Evolutionary conservation across 2,797 vertebrate species (phyloP), one percentile per base, ranked within the genome.

Genomic region (Urosaurus nigricauda): DNA sequence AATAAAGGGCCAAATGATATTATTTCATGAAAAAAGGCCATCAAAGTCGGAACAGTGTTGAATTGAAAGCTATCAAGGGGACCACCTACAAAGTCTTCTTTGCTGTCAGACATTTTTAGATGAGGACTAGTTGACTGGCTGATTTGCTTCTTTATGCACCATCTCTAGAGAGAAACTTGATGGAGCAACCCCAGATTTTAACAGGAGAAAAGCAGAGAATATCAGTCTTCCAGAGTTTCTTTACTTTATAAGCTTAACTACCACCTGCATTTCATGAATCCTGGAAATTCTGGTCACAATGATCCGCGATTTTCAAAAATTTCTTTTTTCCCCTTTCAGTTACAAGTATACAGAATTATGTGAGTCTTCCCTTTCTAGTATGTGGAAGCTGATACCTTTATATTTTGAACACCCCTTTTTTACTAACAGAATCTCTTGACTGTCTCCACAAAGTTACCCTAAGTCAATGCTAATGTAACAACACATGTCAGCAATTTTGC

Each of bases 21-120:
- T 77, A 73, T 63, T 89, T 74, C 53, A 82, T 81, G n/a, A 37
- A 75, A 65, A 82, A 40, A 74, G 17, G 29, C 70, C 75, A 82
- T 81, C 56, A 68, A 77, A 70, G 43, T n/a, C n/a, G 3, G 65
- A 65, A 47, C 74, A 85, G 16, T 7, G 21, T 24, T 79, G 35
- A 82, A 53, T 7, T 70, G n/a, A 47, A 26, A 43, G 12, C 9
- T 81, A 19, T 85, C 43, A 86, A 16, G 68, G 37, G 21, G 32
- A 73, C 68, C 21, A 81, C 56, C n/a, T 53, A 37, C 9, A n/a
- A 63, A 63, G 77, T 29, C 26, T 88, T 79, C 74, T 74, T 79
- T 47, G 40, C 32, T 47, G 14, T 58, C 29, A 58, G 32, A 24
- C 58, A n/a, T 32, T 63, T 79, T 3, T 16, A 35, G 7, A 47